Conservation (phyloP, 2,797 vertebrate genomes). For the Enteromius fasciolatus region DNA sequence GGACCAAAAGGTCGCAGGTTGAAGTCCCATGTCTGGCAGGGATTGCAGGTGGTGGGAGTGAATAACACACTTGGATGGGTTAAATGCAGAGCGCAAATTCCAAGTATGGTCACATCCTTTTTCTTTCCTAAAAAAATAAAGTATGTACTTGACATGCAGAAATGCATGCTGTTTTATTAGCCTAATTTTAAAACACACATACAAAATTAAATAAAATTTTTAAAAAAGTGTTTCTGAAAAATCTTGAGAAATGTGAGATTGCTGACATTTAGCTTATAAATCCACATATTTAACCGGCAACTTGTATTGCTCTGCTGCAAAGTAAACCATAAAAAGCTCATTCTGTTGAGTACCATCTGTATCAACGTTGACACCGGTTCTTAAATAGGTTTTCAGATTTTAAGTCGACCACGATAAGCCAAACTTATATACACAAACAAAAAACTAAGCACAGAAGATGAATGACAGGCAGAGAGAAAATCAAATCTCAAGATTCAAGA, state of each 20-base stretch:
- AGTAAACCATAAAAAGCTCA: neutral
- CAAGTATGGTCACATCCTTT: too few species aligned
- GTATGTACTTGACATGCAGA: neutral
- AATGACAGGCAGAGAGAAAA: conserved; percentile 5
- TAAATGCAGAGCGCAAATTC: too few species aligned
- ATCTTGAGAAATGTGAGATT: neutral
- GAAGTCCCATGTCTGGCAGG: too few species aligned
- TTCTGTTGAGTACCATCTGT: neutral
- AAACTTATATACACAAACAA: neutral
- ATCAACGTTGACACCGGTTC: neutral
- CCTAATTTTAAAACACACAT: neutral
- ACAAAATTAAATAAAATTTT: neutral
- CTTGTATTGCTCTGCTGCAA: neutral
- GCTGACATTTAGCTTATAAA: neutral
- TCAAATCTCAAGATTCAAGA: conserved; percentile 17
- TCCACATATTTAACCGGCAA: neutral
- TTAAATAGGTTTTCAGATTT: neutral
- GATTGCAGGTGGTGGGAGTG: too few species aligned
- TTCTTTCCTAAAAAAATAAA: too few species aligned
- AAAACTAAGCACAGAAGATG: conserved; percentile 8
- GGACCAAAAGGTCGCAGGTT: too few species aligned
- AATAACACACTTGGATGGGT: too few species aligned
- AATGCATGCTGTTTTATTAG: neutral
- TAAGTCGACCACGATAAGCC: neutral
- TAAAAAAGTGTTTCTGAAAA: neutral